Percentiles rank a stretch among this genome's conserved stretches.
These are phyloP conservation scores for Cyrtonyx montezumae DNA, from an alignment of 2,113 vertebrate genomes.

Conservation along the genomic window DNA sequence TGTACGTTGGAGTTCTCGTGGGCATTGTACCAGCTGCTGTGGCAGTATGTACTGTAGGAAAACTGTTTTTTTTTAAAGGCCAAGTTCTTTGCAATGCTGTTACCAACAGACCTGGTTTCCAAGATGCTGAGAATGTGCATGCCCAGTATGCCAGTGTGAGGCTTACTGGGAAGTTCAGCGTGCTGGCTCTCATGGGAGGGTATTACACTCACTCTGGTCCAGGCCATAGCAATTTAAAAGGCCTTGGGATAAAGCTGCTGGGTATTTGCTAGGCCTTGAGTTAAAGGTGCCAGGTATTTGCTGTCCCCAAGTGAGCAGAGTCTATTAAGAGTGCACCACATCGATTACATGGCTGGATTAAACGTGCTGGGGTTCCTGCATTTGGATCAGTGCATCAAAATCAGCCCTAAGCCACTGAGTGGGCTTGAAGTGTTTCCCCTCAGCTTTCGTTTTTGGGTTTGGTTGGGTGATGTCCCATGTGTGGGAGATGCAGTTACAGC, in stretches of 20 bases:
- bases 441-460: not conserved
- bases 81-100: fast-evolving
- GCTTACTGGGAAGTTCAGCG: not conserved
- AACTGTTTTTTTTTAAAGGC: fast-evolving
- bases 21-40: not conserved
- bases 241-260: not conserved
- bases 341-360: not conserved
- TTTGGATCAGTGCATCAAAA: not conserved
- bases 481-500: not conserved
- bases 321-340: too few species aligned
- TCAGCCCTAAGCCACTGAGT: not conserved
- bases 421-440: not conserved
- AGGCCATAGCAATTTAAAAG: not conserved
- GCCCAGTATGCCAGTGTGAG: fast-evolving
- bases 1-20: not conserved
- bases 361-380: not conserved
- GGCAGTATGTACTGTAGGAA: fast-evolving
- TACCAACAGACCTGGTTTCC: not conserved
- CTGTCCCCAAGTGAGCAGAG: not conserved
- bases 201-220: not conserved
- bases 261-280: not conserved
- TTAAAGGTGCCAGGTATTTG: not conserved
- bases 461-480: not conserved
- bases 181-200: not conserved
- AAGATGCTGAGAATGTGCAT: not conserved